Evolutionary conservation across 2,797 vertebrate species (phyloP), one percentile per base, ranked within the genome.

Genomic region (Erethizon dorsatum): DNA sequence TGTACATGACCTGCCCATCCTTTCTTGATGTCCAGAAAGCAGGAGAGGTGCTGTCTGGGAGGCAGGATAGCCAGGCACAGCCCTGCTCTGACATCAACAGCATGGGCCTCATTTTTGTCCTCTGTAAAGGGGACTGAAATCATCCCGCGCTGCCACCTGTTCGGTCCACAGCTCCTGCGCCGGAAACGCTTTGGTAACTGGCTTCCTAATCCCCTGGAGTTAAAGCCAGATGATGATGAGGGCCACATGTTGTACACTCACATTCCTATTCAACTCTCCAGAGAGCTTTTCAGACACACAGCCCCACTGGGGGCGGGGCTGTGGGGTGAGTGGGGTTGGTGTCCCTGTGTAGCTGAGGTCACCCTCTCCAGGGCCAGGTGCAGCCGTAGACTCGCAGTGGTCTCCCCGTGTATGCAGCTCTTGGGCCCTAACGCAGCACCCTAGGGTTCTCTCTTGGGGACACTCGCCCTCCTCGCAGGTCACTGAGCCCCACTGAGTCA

Each of bases 241-340:
- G 24, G 47, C 7, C 1, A 3, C 6, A 5, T 24, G 5, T 1
- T 14, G 17, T 24, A 17, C 20, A 4, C 33, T 7, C 28, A 12
- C 28, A 50, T 28, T 37, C n/a, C 69, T 13, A 10, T 41, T 41
- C 10, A 4, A 18, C 69, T 45, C 22, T 45, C 37, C 79, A 47
- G 67, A 78, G 37, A 69, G 9, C 75, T 75, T 79, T 73, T 31
- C 6, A 17, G 33, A 82, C 31, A 37, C 56, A 14, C 6, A 65
- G 61, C 20, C 24, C 13, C 1, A 24, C 6, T 17, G 80, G n/a
- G 22, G 57, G 2, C 2, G 14, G 67, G 52, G 26, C 50, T 50
- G 24, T 54, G 54, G 56, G 28, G 33, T 10, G 11, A 41, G 47
- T 45, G 3, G 7, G 41, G 54, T 18, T 8, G 80, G 28, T 52